Percentiles rank a stretch among this genome's conserved stretches.
phyloP scores from a whole-genome alignment of 2,888 invertebrate species.

The Psylliodes chrysocephalus region DNA sequence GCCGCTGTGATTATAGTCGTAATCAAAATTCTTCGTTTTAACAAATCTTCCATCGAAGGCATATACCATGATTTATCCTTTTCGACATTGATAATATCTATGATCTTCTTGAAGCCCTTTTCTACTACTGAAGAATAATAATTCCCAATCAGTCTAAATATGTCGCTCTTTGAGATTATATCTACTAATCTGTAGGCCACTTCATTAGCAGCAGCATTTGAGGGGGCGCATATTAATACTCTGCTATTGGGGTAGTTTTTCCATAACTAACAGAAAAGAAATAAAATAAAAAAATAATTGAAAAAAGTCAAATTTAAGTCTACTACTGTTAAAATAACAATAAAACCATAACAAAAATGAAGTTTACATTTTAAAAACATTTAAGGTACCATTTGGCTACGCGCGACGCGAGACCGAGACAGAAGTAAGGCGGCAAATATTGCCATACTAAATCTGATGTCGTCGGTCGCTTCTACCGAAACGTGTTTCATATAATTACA shows the following conservation, averaged over 20 bases:
- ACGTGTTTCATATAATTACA: too few relatives aligned
- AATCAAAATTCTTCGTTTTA: constrained; percentile 70
- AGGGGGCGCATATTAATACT: constrained; percentile 73
- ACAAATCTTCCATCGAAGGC: constrained; percentile 66
- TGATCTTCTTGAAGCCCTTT: constrained; percentile 56
- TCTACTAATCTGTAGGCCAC: constrained; percentile 66
- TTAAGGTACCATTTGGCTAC: too few relatives aligned
- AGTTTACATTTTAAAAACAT: too few relatives aligned
- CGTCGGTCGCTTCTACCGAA: too few relatives aligned
- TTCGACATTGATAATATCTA: constrained; percentile 63
- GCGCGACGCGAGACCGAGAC: too few relatives aligned
- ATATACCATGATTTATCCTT: constrained; percentile 61
- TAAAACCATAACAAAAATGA: too few relatives aligned
- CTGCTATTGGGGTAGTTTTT: constrained; percentile 55
- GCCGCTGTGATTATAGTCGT: constrained; percentile 72
- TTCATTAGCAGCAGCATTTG: constrained; percentile 77
- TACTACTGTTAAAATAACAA: too few relatives aligned
- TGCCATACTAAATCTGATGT: too few relatives aligned
- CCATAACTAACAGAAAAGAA: constrained; percentile 34
- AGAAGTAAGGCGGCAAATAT: too few relatives aligned
- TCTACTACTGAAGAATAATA: constrained; percentile 53
- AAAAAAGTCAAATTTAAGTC: too few relatives aligned
- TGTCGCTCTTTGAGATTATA: constrained; percentile 51
- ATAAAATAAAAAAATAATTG: too few relatives aligned
- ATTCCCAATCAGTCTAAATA: constrained; percentile 64